phyloP scores from a whole-genome alignment of 2,113 vertebrate species.

The Murina feae region DNA sequence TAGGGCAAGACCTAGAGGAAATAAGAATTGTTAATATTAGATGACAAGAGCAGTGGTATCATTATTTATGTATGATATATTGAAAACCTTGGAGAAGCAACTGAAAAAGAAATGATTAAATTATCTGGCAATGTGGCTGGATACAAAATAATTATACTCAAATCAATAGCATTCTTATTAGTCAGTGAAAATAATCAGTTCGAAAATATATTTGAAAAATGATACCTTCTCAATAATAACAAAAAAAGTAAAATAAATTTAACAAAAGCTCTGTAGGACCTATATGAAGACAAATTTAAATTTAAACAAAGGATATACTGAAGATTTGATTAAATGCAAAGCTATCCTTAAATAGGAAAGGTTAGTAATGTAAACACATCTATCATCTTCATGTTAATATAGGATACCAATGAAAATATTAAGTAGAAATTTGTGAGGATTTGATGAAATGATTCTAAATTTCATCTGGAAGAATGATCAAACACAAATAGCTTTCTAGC shows the following conservation, averaged over 20 bases:
- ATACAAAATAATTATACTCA: background rate
- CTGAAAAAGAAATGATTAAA: background rate
- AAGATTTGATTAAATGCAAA: background rate
- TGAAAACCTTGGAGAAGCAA: background rate
- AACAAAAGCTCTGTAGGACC: background rate
- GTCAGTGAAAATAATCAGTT: background rate
- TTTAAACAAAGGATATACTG: background rate
- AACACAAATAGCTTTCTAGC: background rate
- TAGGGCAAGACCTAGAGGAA: background rate
- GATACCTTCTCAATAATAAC: background rate
- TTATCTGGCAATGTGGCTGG: background rate
- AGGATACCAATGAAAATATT: background rate
- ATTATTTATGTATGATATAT: background rate
- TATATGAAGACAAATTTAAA: slow-evolving; percentile 6
- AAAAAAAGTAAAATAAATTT: background rate
- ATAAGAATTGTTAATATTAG: background rate
- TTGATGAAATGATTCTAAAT: background rate
- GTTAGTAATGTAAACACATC: background rate
- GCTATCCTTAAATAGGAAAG: background rate
- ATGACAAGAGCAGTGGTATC: background rate
- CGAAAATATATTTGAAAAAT: background rate
- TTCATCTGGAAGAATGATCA: background rate
- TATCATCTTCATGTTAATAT: background rate
- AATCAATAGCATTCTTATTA: background rate
- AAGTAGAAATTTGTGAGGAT: background rate